Base-by-base conservation (phyloP, 2,113 vertebrate genomes). In the Bubo scandiacus region DNA sequence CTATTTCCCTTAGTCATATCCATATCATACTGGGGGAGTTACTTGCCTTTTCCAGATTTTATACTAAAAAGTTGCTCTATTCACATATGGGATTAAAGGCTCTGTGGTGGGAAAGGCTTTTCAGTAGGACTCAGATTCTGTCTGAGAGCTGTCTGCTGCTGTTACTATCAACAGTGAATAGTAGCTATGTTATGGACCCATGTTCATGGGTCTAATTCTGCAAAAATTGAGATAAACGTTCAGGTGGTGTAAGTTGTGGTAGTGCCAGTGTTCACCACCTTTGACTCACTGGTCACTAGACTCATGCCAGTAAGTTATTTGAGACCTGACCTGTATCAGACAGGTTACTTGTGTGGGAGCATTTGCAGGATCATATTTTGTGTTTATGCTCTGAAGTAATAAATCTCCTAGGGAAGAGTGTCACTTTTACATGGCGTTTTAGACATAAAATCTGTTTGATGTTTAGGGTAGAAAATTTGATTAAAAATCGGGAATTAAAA, bases 401-500 rank as follows among this genome's bases (percentile, higher is more conserved):
- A 92, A 91, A 90, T 92, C 88, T 93, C 80, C 29, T n/a, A n/a
- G 47, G 73, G 83, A 81, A 81, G 49, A 77, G 11, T 92, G 88
- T 92, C 87, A 59, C 90, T 96, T 96, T 82, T 88, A 81, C 81
- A 49, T 92, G 78, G 32, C 71, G 38, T 96, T 96, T 97, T 88
- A 92, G 92, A 88, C 66, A 51, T 96, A 88, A 96, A 96, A 92
- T 96, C 94, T 94, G 90, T 92, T 96, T 93, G 91, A 90, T 92
- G 88, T 88, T 90, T 90, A 82, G 75, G 63, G 49, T 84, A 92
- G 59, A 82, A 97, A 97, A 94, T 94, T 77, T 96, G 93, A 96
- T 96, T 95, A 96, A 96, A 97, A 95, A 91, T 96, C 40, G 4
- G 70, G 92, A 97, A 96, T 96, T 92, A 96, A 97, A 97, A 92